Conservation (phyloP, 92 coral and sea anemone species). For the Heteractis magnifica region DNA sequence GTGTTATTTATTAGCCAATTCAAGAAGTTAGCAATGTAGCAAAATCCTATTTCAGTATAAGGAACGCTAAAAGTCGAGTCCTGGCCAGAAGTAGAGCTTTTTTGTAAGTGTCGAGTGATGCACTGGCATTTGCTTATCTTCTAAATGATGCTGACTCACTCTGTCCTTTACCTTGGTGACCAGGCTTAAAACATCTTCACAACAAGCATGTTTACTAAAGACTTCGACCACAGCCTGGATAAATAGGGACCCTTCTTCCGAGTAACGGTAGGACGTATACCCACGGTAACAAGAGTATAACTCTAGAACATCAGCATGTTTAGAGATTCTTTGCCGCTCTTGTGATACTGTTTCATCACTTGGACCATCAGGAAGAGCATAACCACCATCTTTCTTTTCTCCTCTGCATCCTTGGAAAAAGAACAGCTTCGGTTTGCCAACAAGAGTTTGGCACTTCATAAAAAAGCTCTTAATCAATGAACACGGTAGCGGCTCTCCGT, state of each 20-base stretch:
- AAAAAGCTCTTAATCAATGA: not conserved
- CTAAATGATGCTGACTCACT: slow-evolving; percentile 14
- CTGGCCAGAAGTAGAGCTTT: slow-evolving; percentile 43
- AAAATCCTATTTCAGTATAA: not conserved
- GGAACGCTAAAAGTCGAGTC: not conserved
- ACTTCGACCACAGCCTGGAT: slow-evolving; percentile 11
- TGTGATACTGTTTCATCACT: not conserved
- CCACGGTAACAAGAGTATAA: slow-evolving; percentile 7
- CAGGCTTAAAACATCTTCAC: not conserved
- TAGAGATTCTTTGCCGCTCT: not conserved
- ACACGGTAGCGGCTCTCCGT: not conserved
- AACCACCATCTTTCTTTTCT: not conserved
- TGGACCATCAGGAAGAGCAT: not conserved
- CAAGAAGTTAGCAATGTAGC: too few relatives aligned
- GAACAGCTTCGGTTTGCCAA: slow-evolving; percentile 45
- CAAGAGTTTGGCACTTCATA: not conserved
- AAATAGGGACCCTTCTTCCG: not conserved
- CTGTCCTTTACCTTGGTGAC: not conserved
- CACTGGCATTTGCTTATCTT: slow-evolving; percentile 32
- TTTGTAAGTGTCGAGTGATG: slow-evolving; percentile 32
- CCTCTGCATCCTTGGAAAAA: slow-evolving; percentile 47
- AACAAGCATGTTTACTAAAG: not conserved
- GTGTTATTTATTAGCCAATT: too few relatives aligned
- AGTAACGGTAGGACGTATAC: not conserved
- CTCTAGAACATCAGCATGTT: slow-evolving; percentile 12